Evolutionary conservation across 2,113 vertebrate genomes (phyloP).

Genomic region (Macroglossus sobrinus): DNA sequence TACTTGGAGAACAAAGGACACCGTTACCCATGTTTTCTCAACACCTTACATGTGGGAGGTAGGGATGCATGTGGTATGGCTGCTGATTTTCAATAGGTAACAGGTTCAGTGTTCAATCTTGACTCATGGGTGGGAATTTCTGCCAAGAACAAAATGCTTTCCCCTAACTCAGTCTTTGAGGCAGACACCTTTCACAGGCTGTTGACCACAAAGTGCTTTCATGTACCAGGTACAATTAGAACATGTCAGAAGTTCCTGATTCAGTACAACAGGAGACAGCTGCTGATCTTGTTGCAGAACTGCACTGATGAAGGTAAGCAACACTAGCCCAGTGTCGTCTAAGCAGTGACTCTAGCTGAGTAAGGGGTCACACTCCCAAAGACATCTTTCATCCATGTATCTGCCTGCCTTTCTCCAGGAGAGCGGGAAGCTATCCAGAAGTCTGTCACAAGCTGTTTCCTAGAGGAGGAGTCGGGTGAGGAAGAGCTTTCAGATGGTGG

Average conservation of each 20-base stretch:
- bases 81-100: not conserved
- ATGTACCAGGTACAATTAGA: constrained; percentile 91
- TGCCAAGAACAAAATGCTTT: not conserved
- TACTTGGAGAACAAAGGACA: constrained; percentile 84
- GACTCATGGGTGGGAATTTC: not conserved
- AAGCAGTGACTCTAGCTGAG: not conserved
- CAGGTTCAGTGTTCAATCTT: not conserved
- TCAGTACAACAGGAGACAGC: constrained; percentile 90
- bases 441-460: constrained; percentile 84
- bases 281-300: constrained; percentile 86
- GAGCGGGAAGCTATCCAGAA: constrained; percentile 85
- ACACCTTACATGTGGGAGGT: constrained; percentile 95
- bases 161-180: not conserved
- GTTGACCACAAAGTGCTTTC: not conserved
- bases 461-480: constrained; percentile 59
- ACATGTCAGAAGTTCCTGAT: constrained; percentile 97
- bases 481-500: constrained; percentile 63
- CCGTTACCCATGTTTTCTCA: constrained; percentile 87
- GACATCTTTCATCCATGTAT: not conserved
- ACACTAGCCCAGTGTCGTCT: not conserved
- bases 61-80: constrained; percentile 37
- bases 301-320: constrained; percentile 89
- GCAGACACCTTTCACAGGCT: not conserved
- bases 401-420: constrained; percentile 77
- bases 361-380: not conserved